phyloP scores from a whole-genome alignment of 2,888 invertebrate genomes.

The Nomada ferruginata region DNA sequence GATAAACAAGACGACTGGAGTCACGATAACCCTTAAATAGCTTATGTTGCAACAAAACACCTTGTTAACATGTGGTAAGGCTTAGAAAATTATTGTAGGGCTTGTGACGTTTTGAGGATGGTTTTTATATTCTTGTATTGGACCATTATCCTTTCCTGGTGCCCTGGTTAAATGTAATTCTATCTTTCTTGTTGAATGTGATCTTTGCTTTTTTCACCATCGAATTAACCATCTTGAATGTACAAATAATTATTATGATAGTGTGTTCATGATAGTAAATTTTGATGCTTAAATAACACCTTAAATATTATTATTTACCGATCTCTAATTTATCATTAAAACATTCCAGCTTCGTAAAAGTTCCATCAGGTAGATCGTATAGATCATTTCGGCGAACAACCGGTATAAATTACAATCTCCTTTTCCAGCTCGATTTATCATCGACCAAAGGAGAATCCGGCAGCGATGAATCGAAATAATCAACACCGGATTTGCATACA shows the following conservation, averaged over 20 bases:
- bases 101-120: background rate
- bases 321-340: too few species aligned
- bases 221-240: too few species aligned
- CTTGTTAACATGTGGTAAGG: background rate
- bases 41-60: background rate
- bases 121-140: background rate
- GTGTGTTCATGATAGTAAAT: too few species aligned
- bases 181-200: too few species aligned
- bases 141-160: too few species aligned
- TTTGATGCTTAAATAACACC: too few species aligned
- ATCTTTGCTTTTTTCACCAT: too few species aligned
- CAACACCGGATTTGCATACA: constrained; percentile 70
- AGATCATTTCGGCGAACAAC: constrained; percentile 12
- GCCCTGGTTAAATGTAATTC: too few species aligned
- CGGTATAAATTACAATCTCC: constrained; percentile 38
- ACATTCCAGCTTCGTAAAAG: background rate
- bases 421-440: constrained; percentile 28
- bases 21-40: constrained; percentile 34
- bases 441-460: constrained; percentile 27
- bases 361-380: background rate
- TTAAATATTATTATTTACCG: too few species aligned
- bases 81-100: background rate
- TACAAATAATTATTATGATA: too few species aligned
- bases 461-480: constrained; percentile 70
- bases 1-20: constrained; percentile 26